Conservation (phyloP, 2,888 invertebrate species). For the Heteropelma amictum region DNA sequence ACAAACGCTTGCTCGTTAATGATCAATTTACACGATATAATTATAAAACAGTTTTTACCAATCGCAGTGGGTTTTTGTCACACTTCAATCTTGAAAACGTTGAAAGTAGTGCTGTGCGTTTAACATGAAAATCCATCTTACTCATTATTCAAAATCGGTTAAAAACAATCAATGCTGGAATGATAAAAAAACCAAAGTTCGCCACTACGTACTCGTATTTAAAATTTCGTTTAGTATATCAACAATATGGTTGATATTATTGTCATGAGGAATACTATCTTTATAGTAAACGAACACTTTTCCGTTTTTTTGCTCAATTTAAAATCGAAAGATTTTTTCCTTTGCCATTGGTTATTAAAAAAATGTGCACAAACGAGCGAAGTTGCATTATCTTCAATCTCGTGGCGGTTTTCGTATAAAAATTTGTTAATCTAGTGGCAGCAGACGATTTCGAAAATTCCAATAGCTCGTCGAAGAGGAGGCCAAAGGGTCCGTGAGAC, state of each 20-base stretch:
- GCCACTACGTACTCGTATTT: too few relatives aligned
- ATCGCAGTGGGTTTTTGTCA: background rate
- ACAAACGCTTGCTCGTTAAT: too few relatives aligned
- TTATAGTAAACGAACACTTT: background rate
- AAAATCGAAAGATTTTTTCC: background rate
- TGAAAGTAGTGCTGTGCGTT: background rate
- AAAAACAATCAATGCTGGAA: too few relatives aligned
- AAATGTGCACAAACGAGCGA: too few relatives aligned
- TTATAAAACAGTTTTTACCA: background rate
- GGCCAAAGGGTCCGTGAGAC: background rate
- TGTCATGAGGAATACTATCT: conserved; percentile 14
- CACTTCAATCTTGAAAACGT: background rate
- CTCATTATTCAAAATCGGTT: too few relatives aligned
- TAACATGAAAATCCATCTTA: background rate
- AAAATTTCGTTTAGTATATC: too few relatives aligned
- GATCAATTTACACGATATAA: background rate
- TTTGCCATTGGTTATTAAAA: background rate
- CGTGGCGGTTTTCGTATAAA: too few relatives aligned
- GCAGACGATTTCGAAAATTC: background rate
- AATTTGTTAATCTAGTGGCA: background rate
- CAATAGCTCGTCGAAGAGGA: background rate
- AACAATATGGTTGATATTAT: conserved; percentile 13
- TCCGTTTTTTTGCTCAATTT: too few relatives aligned
- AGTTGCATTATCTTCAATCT: too few relatives aligned
- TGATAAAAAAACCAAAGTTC: too few relatives aligned